phyloP scores from a whole-genome alignment of 2,113 vertebrate genomes.

The Rhabdornis inornatus region DNA sequence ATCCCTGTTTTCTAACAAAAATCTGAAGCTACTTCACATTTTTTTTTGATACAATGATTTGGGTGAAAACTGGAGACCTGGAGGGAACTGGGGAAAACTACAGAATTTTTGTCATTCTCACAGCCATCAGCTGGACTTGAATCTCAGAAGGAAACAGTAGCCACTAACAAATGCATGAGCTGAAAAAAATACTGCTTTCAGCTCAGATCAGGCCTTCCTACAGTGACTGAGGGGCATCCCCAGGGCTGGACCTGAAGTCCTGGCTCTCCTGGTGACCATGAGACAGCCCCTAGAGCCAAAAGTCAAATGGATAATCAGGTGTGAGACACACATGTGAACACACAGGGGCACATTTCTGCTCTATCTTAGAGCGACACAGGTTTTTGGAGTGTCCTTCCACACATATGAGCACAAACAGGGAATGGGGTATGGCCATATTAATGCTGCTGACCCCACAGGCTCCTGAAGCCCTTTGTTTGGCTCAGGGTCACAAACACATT shows the following conservation, averaged over 20 bases:
- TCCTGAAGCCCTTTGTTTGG: neutral
- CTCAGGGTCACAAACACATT: neutral
- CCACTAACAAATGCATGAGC: accelerated
- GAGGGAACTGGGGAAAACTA: neutral
- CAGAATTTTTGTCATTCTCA: neutral
- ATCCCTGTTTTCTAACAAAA: neutral
- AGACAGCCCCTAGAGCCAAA: neutral
- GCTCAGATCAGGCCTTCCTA: neutral
- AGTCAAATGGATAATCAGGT: neutral
- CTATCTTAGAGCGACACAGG: accelerated
- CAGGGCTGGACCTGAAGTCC: neutral
- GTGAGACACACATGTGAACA: neutral
- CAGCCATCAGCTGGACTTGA: neutral
- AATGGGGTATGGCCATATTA: too few relatives aligned
- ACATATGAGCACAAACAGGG: neutral
- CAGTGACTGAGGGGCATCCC: neutral
- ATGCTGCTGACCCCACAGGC: neutral
- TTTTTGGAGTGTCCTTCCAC: neutral
- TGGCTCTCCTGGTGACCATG: accelerated
- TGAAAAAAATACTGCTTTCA: neutral
- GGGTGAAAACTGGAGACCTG: neutral
- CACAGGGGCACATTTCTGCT: neutral
- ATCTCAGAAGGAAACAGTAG: neutral
- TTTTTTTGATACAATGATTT: neutral
- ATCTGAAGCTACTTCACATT: neutral